phyloP scores from a whole-genome alignment of 1,140 invertebrate species.

The Sycophila sp. region DNA sequence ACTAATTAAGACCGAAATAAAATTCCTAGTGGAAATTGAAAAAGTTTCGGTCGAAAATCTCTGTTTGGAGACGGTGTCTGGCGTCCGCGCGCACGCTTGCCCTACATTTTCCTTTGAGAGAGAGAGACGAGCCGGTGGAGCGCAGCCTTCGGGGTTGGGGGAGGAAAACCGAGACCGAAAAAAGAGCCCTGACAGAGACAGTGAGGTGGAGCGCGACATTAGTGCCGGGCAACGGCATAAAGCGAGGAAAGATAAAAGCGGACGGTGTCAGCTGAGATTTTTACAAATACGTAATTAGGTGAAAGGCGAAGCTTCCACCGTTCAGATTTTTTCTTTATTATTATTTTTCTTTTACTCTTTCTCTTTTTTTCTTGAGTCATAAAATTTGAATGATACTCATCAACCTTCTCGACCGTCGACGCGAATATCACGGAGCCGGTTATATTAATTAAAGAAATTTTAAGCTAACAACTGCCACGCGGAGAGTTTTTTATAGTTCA shows the following conservation, averaged over 20 bases:
- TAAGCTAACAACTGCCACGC: no score
- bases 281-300: slow-evolving; percentile 12
- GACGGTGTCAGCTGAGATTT: background rate
- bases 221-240: background rate
- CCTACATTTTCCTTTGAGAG: slow-evolving; percentile 28
- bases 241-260: slow-evolving; percentile 7
- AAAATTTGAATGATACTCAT: no score
- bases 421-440: no score
- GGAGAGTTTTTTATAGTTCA: no score
- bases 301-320: background rate
- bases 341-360: background rate
- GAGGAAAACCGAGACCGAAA: slow-evolving; percentile 5
- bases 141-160: no score
- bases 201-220: slow-evolving; percentile 10
- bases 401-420: no score
- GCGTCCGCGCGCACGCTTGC: slow-evolving; percentile 16
- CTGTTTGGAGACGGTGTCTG: slow-evolving; percentile 30
- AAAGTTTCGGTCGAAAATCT: slow-evolving; percentile 19
- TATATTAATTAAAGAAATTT: no score
- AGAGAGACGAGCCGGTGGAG: background rate
- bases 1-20: slow-evolving; percentile 25
- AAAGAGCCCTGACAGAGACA: background rate
- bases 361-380: no score
- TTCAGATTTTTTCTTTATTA: no score
- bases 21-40: slow-evolving; percentile 21